Evolutionary conservation across 1,140 invertebrate genomes (phyloP), one percentile per base, ranked within the genome.

Genomic region (Lepidurus packardi): DNA sequence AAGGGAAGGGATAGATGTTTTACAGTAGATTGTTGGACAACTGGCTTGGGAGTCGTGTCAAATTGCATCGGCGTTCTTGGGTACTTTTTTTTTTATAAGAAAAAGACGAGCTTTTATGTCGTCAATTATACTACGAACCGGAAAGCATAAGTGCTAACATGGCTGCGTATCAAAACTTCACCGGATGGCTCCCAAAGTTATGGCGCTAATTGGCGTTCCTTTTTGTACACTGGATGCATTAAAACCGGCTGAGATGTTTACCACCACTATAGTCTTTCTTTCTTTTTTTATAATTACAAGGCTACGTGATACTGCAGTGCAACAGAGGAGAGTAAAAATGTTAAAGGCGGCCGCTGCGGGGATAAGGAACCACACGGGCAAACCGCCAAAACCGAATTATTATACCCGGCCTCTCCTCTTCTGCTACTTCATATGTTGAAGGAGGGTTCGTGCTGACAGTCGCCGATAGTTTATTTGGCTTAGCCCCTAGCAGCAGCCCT

Each of bases 161-260:
- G 21, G 53, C 53, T 65, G 53, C 53, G 53, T 65, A 65, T 65
- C 53, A 65, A 65, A 65, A 65, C 4, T 65, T 65, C 16, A 65
- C 53, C 53, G 53, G 53, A 65, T 65, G 53, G 53, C 53, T 65
- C 53, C 53, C 53, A 65, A 21, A 65, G 53, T 65, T 65, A 65
- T 65, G 8, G 53, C 53, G 53, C 53, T 65, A 65, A 65, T 65
- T 65, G 53, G 53, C 53, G 6, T 21, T 16, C 21, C 53, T 65
- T 65, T 65, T 65, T 13, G 53, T 13, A n/a, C 53, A 65, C 13
- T 65, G 53, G 53, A 65, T 4, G 34, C 34, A 34, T 34, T 34
- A 34, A 34, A 34, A 34, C 34, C 34, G 34, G 34, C 34, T 34
- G 34, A 34, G 34, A 34, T 34, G 34, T 34, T 34, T 34, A 34